A percentile compares a stretch with the other conserved stretches of the same genome.
Conservation (phyloP, 2,113 vertebrate species). For the Motacilla tschutschensis region DNA sequence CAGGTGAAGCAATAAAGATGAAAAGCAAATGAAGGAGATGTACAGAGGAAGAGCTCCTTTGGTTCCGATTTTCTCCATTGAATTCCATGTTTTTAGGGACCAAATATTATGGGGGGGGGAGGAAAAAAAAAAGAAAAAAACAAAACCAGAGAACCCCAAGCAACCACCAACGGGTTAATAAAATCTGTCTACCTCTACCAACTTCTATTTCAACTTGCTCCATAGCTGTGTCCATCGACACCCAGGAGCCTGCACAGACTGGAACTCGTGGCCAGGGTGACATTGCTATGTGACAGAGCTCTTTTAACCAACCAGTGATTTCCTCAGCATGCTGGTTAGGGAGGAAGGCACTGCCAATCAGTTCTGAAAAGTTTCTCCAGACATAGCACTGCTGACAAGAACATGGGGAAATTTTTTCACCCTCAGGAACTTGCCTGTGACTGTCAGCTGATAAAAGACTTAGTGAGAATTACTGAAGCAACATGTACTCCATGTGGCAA, state of each 20-base stretch:
- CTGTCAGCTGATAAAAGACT: conserved; percentile 1
- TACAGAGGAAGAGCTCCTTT: background rate
- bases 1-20: background rate
- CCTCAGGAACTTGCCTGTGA: background rate
- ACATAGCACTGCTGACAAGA: background rate
- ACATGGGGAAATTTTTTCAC: background rate
- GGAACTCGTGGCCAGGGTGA: background rate
- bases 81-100: background rate
- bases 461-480: background rate
- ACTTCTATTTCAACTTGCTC: background rate
- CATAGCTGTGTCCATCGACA: background rate
- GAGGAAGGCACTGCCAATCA: background rate
- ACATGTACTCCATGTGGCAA: background rate
- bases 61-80: background rate
- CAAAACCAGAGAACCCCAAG: background rate
- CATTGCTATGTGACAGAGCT: background rate
- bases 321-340: background rate
- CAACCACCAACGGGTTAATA: background rate
- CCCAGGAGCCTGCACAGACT: background rate
- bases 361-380: background rate
- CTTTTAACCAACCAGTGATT: background rate
- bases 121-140: fast-evolving
- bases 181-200: background rate
- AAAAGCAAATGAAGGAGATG: background rate
- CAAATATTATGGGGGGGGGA: background rate